These are phyloP conservation scores for Petromus typicus DNA, from an alignment of 2,113 vertebrate species.

Conservation along the genomic window DNA sequence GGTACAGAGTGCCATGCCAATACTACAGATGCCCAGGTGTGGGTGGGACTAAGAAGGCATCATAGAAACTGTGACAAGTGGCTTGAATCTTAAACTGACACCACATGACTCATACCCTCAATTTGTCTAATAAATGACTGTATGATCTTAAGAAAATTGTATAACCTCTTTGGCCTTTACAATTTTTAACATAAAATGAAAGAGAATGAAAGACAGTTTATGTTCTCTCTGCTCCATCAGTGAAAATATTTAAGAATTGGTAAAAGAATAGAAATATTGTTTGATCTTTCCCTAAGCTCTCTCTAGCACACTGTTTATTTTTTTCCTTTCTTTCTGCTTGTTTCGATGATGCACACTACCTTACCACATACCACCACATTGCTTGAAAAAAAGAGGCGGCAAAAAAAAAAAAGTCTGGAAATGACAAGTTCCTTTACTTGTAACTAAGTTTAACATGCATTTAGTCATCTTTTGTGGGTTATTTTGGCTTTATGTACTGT, in stretches of 20 bases:
- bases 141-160: background rate
- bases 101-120: background rate
- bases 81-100: background rate
- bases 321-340: constrained; percentile 11
- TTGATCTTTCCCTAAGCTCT: background rate
- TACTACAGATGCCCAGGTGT: rapidly evolving
- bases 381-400: background rate
- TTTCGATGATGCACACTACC: background rate
- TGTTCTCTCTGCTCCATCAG: background rate
- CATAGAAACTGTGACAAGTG: background rate
- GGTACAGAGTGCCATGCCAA: too few relatives aligned
- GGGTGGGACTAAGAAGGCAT: background rate
- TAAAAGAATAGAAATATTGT: background rate
- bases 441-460: constrained; percentile 32
- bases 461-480: constrained; percentile 43
- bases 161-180: background rate
- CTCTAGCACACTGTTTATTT: background rate
- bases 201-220: background rate
- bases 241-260: background rate
- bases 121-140: background rate
- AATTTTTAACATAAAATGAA: constrained; percentile 19
- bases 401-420: constrained; percentile 20
- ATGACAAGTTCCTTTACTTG: background rate
- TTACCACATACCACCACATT: background rate
- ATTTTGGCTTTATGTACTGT: constrained; percentile 41